Evolutionary conservation across 1,140 invertebrate genomes (phyloP).

Genomic region (Lasioglossum albipes): DNA sequence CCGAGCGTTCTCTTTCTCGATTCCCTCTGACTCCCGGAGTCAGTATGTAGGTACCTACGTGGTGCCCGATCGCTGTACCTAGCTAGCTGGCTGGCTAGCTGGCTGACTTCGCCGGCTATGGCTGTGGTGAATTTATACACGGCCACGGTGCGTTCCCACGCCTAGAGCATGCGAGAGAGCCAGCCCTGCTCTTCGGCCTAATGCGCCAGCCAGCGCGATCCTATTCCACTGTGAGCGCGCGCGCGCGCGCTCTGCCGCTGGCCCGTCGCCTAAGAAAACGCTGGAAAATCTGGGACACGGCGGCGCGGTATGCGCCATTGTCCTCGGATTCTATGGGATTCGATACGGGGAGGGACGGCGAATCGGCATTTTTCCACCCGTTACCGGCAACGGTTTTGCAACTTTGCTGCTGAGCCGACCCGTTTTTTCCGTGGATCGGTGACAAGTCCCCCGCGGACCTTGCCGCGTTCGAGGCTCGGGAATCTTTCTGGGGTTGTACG

Average conservation of each 20-base stretch:
- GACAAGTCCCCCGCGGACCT: not conserved
- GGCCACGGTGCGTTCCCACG: slow-evolving; percentile 65
- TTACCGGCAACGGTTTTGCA: not conserved
- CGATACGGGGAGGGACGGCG: not conserved
- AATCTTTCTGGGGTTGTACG: no score
- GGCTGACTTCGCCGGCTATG: not conserved
- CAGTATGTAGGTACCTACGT: not conserved
- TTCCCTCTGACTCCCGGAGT: not conserved
- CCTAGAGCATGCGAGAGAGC: slow-evolving; percentile 63
- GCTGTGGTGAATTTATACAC: slow-evolving; percentile 63
- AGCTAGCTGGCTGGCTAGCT: not conserved
- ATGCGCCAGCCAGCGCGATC: slow-evolving; percentile 55
- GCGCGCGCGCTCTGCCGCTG: slow-evolving; percentile 34
- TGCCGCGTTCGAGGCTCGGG: not conserved
- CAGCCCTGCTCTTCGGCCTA: slow-evolving; percentile 64
- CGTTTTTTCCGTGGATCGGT: not conserved
- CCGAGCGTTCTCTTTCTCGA: slow-evolving; percentile 10
- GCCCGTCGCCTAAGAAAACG: slow-evolving; percentile 49
- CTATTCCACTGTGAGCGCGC: slow-evolving; percentile 12
- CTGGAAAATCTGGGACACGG: slow-evolving; percentile 60
- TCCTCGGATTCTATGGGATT: slow-evolving; percentile 16
- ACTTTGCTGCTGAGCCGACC: not conserved
- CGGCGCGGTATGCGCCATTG: slow-evolving; percentile 53
- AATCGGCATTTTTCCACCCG: not conserved
- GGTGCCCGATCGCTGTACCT: slow-evolving; percentile 7